Conservation (phyloP, 53 echinoderm and acorn worm genomes). For the Arbacia lixula region DNA sequence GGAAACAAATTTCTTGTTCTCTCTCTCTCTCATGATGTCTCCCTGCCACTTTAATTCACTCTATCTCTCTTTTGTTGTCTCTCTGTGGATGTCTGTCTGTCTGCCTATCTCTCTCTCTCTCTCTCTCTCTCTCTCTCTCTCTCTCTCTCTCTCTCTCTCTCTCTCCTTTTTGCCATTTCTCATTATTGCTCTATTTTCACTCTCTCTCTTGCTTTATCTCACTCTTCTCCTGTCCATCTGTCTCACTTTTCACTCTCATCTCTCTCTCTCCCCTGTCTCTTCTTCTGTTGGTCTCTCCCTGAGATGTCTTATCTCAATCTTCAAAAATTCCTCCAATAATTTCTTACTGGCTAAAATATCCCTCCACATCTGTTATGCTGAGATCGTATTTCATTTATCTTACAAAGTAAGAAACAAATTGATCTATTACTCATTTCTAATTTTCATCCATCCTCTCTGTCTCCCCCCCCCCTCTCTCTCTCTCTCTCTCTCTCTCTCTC, state of each 20-base stretch:
- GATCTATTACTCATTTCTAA: too few relatives aligned
- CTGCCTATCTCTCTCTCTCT: not conserved
- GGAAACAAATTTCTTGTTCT: too few relatives aligned
- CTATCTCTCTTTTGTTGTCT: not conserved
- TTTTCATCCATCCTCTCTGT: too few relatives aligned
- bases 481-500: not conserved
- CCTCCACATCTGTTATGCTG: too few relatives aligned
- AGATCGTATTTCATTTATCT: too few relatives aligned
- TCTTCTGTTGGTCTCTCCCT: not conserved
- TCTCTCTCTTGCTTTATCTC: not conserved
- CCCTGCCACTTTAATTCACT: not conserved
- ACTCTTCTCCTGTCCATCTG: not conserved
- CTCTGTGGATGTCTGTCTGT: not conserved
- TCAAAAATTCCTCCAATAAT: too few relatives aligned
- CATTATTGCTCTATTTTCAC: not conserved
- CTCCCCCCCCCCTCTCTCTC: not conserved
- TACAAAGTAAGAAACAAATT: too few relatives aligned
- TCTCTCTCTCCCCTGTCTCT: not conserved
- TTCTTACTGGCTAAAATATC: too few relatives aligned
- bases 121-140: too few relatives aligned
- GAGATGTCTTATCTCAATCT: too few relatives aligned
- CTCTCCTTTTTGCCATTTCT: not conserved
- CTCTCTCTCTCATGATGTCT: not conserved
- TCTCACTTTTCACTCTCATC: not conserved
- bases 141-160: not conserved